These are phyloP conservation scores for Goniozus legneri DNA, from an alignment of 1,140 invertebrate species.

Conservation along the genomic window DNA sequence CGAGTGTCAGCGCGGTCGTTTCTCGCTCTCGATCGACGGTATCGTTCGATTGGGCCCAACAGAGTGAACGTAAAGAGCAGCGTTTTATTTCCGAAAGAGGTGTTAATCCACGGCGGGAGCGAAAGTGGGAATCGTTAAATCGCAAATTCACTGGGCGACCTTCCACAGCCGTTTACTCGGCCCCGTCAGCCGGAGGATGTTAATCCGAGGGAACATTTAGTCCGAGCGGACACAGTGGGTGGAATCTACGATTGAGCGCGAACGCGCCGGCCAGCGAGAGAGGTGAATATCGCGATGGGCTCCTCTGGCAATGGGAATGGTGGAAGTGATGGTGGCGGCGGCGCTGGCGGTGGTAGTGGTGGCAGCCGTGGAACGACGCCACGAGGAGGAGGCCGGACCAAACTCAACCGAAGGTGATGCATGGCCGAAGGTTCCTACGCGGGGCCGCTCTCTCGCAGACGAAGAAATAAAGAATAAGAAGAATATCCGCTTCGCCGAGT, in stretches of 20 bases:
- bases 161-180: no score
- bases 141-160: no score
- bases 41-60: no score
- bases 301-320: constrained; percentile 40
- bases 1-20: no score
- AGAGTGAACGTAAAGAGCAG: background rate
- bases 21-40: no score
- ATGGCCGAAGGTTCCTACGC: constrained; percentile 50
- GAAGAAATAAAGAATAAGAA: constrained; percentile 51
- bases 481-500: constrained; percentile 45
- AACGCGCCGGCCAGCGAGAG: constrained; percentile 22
- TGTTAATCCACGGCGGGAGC: constrained; percentile 1
- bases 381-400: constrained; percentile 47
- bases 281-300: constrained; percentile 45
- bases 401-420: constrained; percentile 51
- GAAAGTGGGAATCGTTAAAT: constrained; percentile 6
- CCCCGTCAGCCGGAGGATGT: no score
- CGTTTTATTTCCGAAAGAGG: constrained; percentile 3
- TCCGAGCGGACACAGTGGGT: constrained; percentile 29
- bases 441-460: constrained; percentile 26
- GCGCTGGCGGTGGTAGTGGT: constrained; percentile 40
- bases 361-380: constrained; percentile 47
- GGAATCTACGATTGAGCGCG: constrained; percentile 39
- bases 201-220: no score
- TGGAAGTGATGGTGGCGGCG: constrained; percentile 46